Base-by-base conservation (phyloP, 1,140 invertebrate species). In the Gryon sp. region DNA sequence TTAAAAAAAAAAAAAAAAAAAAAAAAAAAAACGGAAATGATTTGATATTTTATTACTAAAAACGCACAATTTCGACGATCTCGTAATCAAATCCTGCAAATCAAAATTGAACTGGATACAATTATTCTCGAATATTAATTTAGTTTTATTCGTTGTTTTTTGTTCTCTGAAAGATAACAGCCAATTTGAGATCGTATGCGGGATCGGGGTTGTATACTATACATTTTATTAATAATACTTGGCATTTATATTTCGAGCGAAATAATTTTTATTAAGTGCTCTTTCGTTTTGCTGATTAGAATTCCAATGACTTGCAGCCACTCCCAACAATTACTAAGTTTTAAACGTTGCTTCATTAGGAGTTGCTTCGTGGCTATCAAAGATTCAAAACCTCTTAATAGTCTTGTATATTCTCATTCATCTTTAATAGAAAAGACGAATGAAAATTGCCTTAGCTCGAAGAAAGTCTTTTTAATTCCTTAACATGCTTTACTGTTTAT, bases 61-160 rank as follows among this genome's bases (percentile, higher is more conserved):
- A 43, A 24, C 4, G n/a, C 7, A 26, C 40, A 18, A 22, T 24
- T 41, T 55, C 18, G 19, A 28, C 16, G 41, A 57, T 19, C 24
- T 30, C 20, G 8, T 46, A 28, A 46, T 46, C 20, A 15, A 41
- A 52, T 0, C 18, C 7, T 18, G 6, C 28, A 34, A 45, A 48
- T 60, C 62, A 46, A 46, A 55, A 36, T 16, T 66, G 19, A 22
- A 53, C 43, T 45, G 34, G 16, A 53, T 66, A 53, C 30, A 28
- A 45, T 66, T 24, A 14, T 28, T 22, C 18, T 50, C 18, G 28
- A 22, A 43, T 65, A 65, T 63, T 41, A 18, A 14, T 45, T n/a
- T n/a, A n/a, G n/a, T n/a, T n/a, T n/a, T n/a, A n/a, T n/a, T n/a
- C n/a, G n/a, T n/a, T n/a, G n/a, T n/a, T n/a, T n/a, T n/a, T n/a